Base-by-base conservation (phyloP, 2,888 invertebrate genomes). In the Euplexia lucipara region DNA sequence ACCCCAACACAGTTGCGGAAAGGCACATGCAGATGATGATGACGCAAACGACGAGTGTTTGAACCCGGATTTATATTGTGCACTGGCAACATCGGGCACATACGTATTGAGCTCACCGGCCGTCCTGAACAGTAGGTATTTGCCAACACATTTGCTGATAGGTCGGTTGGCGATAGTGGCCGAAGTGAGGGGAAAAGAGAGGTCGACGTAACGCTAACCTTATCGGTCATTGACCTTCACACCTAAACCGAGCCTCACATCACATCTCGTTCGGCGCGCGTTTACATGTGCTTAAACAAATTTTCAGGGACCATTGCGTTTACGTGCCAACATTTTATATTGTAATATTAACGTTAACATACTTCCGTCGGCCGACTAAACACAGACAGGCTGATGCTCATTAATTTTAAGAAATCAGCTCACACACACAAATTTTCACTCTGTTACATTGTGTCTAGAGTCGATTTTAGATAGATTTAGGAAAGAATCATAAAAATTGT, bases 211-310 rank as follows among this genome's bases (percentile, higher is more conserved):
- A 88, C 90, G 88, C 89, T 85, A 91, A 90, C 90, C 92, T 95
- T 95, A 95, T 95, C 95, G 93, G 94, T 92, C 94, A 93, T 91
- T 90, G 92, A 94, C 93, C 95, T 94, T 93, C 91, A 89, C 92
- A 94, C 94, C 94, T 95, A 92, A 91, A 92, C 89, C 79, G 94
- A 92, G 94, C 94, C 94, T 90, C 94, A 87, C 92, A 93, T 91
- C 91, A 88, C 91, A 93, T 93, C 93, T 91, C 91, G 88, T 84
- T 85, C 85, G 83, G 79, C 76, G 86, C 88, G 83, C 88, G 85
- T 83, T 86, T 85, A 85, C 84, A 85, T 86, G 80, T 83, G 70
- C 73, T 70, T 74, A 67, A 78, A 87, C 81, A 85, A 84, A 86
- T 85, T 88, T 90, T 90, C 86, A 88, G 88, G 86, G 85, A 85